Percentiles rank a stretch among this genome's conserved stretches.
phyloP scores from a whole-genome alignment of 2,113 vertebrate genomes.

The Elachura formosa region DNA sequence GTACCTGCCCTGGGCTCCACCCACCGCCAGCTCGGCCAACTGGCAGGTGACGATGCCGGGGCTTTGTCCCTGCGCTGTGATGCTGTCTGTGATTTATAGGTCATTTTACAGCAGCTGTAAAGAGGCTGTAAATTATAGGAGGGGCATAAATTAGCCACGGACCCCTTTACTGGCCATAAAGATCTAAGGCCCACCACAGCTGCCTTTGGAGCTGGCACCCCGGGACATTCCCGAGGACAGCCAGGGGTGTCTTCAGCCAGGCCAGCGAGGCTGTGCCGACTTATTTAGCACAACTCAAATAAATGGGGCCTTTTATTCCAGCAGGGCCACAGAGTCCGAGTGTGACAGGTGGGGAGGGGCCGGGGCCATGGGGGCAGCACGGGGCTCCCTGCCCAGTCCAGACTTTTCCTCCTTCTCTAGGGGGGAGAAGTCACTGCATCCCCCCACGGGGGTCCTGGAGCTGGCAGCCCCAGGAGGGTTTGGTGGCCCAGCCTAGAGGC shows the following conservation, averaged over 20 bases:
- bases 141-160: slow-evolving; percentile 64
- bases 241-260: slow-evolving; percentile 22
- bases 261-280: neutral
- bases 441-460: rapidly evolving
- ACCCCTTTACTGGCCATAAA: slow-evolving; percentile 65
- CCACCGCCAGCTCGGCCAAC: neutral
- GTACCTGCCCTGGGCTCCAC: neutral
- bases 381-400: neutral
- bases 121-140: slow-evolving; percentile 67
- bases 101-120: slow-evolving; percentile 67
- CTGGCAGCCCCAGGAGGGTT: neutral
- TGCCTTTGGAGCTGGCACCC: slow-evolving; percentile 39
- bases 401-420: neutral
- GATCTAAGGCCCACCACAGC: slow-evolving; percentile 59
- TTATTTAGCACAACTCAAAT: neutral
- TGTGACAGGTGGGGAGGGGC: slow-evolving; percentile 29
- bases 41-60: neutral
- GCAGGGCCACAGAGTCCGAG: neutral
- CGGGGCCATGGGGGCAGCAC: neutral
- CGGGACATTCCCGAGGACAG: slow-evolving; percentile 28
- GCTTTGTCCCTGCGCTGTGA: slow-evolving; percentile 38
- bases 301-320: slow-evolving; percentile 43
- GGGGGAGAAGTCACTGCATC: too few relatives aligned
- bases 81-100: slow-evolving; percentile 53
- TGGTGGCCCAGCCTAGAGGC: neutral